Percentiles rank a stretch among this genome's conserved stretches.
phyloP scores from a whole-genome alignment of 2,113 vertebrate species.

The Dipodomys spectabilis region DNA sequence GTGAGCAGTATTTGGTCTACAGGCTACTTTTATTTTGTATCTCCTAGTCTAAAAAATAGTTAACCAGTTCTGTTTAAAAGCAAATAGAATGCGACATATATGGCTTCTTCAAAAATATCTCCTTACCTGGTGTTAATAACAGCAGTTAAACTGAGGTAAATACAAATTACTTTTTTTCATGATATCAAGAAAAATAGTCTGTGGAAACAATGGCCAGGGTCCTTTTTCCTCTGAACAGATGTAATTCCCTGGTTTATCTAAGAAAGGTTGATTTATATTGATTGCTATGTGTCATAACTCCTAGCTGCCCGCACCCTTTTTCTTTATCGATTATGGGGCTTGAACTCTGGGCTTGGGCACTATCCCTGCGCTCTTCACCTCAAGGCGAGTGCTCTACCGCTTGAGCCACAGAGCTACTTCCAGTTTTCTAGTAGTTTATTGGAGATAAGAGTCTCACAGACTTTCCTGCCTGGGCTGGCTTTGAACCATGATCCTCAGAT shows the following conservation, averaged over 20 bases:
- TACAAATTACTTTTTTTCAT: neutral
- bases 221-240: neutral
- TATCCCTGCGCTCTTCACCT: no score
- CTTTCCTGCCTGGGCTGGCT: no score
- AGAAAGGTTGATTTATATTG: neutral
- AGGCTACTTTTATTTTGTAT: neutral
- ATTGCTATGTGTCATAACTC: neutral
- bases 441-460: no score
- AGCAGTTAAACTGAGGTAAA: neutral
- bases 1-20: neutral
- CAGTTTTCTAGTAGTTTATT: no score
- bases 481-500: no score
- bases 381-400: no score
- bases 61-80: neutral
- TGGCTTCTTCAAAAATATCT: neutral
- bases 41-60: neutral
- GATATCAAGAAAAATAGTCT: neutral
- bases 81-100: neutral
- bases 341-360: no score
- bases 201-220: no score
- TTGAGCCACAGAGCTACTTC: no score
- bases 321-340: no score
- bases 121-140: neutral
- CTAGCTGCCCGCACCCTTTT: no score
- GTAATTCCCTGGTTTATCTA: neutral